A percentile compares a stretch with the other conserved stretches of the same genome.
Evolutionary conservation across 2,888 invertebrate species (phyloP).

Genomic region (Heliconius charithonia): DNA sequence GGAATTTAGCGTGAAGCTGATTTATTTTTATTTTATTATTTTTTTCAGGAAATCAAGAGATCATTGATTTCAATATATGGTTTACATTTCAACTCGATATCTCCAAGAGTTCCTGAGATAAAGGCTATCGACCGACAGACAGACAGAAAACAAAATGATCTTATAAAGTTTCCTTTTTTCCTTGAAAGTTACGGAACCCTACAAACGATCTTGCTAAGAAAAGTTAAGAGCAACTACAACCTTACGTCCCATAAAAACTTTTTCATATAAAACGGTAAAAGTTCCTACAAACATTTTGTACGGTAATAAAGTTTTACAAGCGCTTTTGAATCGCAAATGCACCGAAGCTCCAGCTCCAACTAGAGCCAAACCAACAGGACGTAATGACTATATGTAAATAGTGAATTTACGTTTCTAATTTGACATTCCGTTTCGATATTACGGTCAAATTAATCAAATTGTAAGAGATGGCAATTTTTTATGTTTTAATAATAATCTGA

Average conservation of each 20-base stretch:
- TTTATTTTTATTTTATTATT: too few species aligned
- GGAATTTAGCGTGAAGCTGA: too few species aligned
- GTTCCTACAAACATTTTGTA: constrained; percentile 31
- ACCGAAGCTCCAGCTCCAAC: neutral
- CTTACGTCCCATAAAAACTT: constrained; percentile 29
- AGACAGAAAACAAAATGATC: too few species aligned
- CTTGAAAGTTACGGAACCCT: too few species aligned
- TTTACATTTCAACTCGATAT: too few species aligned
- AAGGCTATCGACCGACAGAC: too few species aligned
- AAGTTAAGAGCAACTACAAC: constrained; percentile 21
- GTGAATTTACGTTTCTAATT: neutral
- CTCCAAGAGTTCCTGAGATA: too few species aligned
- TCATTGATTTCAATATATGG: too few species aligned
- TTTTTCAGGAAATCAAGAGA: too few species aligned
- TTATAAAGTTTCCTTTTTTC: too few species aligned
- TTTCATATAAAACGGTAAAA: constrained; percentile 24
- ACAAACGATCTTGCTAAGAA: neutral
- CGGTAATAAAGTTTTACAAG: constrained; percentile 35
- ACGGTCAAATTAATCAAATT: neutral
- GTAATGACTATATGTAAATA: constrained; percentile 9
- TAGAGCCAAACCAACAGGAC: neutral
- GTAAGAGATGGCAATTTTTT: too few species aligned
- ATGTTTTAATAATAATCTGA: too few species aligned
- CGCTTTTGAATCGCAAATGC: constrained; percentile 35
- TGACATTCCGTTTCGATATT: neutral